Base-by-base conservation (phyloP, 2,888 invertebrate species). In the Beris morrisii region DNA sequence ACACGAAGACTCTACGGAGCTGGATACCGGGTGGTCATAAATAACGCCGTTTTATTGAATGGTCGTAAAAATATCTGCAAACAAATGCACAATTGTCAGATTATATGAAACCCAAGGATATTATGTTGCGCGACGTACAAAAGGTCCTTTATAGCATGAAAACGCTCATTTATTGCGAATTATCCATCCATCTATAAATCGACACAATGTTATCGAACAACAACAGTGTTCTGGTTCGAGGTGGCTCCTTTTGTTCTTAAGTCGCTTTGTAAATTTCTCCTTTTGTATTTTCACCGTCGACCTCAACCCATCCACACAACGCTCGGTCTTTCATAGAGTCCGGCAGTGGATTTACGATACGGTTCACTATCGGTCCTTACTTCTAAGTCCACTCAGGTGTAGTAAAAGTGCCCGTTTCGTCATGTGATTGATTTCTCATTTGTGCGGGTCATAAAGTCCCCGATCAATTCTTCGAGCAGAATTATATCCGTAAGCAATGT, bases 351-450 rank as follows among this genome's bases (percentile, higher is more conserved):
- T 56, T 56, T 56, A 56, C 38, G 32, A 15, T 56, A 5, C 38
- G 15, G 43, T 32, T 43, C 15, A 31, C 55, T 13, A 56, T 56
- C 31, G 31, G n/a, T 31, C 31, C 31, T 31, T 15, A 9, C 9
- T 38, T 9, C 15, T 15, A 15, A 46, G 32, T 61, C 61, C 61
- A 61, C 61, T 43, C 43, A 64, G 45, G 64, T 64, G 32, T 54
- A 53, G 54, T 64, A 64, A 64, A 64, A 53, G 53, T 22, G 44
- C 45, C 38, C 31, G 53, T 44, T 54, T 13, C 13, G 50, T 53
- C 46, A 28, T 30, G n/a, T 52, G 64, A 64, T 64, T 64, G 64
- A 64, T 64, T 64, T 54, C 64, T 64, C 64, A 64, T 64, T 64
- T 64, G 54, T 64, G 11, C 64, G 64, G 64, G 45, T 50, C 54